Evolutionary conservation across 2,888 invertebrate genomes (phyloP).

Genomic region (Horisme vitalbata): DNA sequence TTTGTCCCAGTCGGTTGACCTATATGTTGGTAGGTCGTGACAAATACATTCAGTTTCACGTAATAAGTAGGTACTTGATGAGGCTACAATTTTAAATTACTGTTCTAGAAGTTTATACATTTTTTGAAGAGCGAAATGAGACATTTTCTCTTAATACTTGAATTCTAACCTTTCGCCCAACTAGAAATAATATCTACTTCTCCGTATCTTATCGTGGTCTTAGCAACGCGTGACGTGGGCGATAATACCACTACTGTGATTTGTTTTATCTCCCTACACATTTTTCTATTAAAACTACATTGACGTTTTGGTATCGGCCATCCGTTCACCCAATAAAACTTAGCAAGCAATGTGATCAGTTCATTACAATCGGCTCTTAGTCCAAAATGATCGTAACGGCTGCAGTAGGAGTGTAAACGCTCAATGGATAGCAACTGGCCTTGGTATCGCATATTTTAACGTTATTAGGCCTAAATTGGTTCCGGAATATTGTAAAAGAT

Average conservation of each 20-base stretch:
- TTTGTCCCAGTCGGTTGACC: too few relatives aligned
- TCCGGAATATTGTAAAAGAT: slow-evolving; percentile 42
- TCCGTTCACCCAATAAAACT: slow-evolving; percentile 9
- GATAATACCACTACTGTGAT: slow-evolving; percentile 48
- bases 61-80: too few relatives aligned
- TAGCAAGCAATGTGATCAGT: slow-evolving; percentile 34
- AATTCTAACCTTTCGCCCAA: slow-evolving; percentile 34
- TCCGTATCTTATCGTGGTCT: slow-evolving; percentile 59
- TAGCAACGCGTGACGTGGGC: slow-evolving; percentile 51
- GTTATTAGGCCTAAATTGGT: slow-evolving; percentile 53
- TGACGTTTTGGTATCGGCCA: slow-evolving; percentile 34
- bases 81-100: too few relatives aligned
- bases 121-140: not conserved
- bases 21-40: too few relatives aligned
- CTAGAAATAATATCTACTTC: slow-evolving; percentile 42
- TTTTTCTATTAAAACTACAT: slow-evolving; percentile 39
- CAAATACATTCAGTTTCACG: too few relatives aligned
- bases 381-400: slow-evolving; percentile 33
- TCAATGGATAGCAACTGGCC: slow-evolving; percentile 53
- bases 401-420: slow-evolving; percentile 42
- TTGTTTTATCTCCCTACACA: slow-evolving; percentile 44
- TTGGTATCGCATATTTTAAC: slow-evolving; percentile 60
- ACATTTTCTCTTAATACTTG: not conserved
- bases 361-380: slow-evolving; percentile 15
- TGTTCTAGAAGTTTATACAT: too few relatives aligned